Conservation (phyloP, 1,140 invertebrate species). For the Zaprionus nigranus region DNA sequence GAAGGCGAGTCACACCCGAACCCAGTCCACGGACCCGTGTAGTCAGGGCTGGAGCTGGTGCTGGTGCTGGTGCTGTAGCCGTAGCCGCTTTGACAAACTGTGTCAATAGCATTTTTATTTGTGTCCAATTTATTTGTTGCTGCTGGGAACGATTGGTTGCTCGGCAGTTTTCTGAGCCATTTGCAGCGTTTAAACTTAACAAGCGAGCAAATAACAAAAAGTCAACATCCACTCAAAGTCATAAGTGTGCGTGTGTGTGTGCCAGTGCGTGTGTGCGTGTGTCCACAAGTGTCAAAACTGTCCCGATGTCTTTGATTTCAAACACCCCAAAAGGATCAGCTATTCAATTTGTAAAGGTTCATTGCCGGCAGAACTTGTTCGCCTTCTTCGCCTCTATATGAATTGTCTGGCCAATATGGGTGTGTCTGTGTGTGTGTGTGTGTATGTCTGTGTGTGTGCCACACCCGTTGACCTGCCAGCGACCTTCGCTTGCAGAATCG, state of each 20-base stretch:
- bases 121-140: constrained; percentile 70
- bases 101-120: constrained; percentile 84
- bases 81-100: constrained; percentile 75
- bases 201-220: constrained; percentile 81
- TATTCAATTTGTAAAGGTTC: constrained; percentile 62
- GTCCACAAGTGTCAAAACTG: constrained; percentile 37
- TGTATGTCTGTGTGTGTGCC: constrained; percentile 1
- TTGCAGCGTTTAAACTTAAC: constrained; percentile 82
- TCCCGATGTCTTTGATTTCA: constrained; percentile 33
- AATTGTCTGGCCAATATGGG: constrained; percentile 19
- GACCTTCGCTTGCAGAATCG: constrained; percentile 53
- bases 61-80: background rate
- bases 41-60: background rate
- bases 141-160: constrained; percentile 57
- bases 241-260: constrained; percentile 15
- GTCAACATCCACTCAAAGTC: constrained; percentile 60
- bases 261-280: constrained; percentile 2
- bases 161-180: constrained; percentile 80
- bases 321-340: constrained; percentile 54
- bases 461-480: constrained; percentile 64
- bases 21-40: background rate
- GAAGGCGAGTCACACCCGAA: background rate
- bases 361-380: constrained; percentile 28
- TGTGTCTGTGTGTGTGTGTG: background rate
- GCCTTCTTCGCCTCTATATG: constrained; percentile 11